Evolutionary conservation across 1,140 invertebrate genomes (phyloP).

Genomic region (Doryteuthis pealeii): DNA sequence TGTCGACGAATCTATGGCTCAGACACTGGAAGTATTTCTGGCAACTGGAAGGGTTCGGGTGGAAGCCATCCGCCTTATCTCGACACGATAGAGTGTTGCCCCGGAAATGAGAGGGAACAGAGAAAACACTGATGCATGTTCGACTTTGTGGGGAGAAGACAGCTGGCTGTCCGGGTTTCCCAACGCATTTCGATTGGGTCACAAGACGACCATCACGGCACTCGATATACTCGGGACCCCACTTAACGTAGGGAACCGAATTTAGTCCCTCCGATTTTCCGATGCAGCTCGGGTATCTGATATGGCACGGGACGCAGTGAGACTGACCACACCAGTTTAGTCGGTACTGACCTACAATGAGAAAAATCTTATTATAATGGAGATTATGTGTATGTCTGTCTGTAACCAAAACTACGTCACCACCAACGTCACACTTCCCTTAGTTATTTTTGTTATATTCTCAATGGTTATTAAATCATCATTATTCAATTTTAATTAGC

Average conservation of each 20-base stretch:
- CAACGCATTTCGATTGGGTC: not conserved
- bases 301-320: conserved; percentile 29
- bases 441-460: too few relatives aligned
- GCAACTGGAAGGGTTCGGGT: not conserved
- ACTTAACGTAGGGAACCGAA: conserved; percentile 20
- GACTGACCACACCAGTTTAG: conserved; percentile 24
- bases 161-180: not conserved
- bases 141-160: not conserved
- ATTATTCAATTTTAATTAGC: too few relatives aligned
- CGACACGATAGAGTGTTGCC: not conserved
- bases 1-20: not conserved
- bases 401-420: too few relatives aligned
- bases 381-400: too few relatives aligned
- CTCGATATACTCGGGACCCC: conserved; percentile 24
- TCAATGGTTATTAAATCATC: too few relatives aligned
- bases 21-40: not conserved
- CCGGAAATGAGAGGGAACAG: not conserved
- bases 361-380: too few relatives aligned
- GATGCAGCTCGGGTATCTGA: conserved; percentile 28
- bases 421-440: too few relatives aligned
- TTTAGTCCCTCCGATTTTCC: conserved; percentile 26
- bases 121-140: not conserved
- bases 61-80: not conserved
- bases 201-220: conserved; percentile 27
- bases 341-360: conserved; percentile 31